Percentiles rank a stretch among this genome's conserved stretches.
Conservation (phyloP, 1,140 invertebrate species). For the Calephelis nemesis region DNA sequence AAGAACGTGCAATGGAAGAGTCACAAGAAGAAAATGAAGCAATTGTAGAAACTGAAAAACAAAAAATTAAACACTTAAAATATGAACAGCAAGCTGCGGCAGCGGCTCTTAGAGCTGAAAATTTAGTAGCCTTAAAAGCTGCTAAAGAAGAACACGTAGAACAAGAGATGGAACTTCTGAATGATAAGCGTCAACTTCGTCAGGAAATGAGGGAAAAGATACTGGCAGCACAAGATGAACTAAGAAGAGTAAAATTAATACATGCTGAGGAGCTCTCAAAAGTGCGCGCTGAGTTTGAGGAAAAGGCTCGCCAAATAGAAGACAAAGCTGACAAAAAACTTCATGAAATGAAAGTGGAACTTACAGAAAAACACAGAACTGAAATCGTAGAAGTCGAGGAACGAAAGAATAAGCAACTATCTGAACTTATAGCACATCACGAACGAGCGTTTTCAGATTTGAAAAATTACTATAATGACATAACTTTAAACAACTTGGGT, state of each 20-base stretch:
- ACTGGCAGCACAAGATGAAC: conserved; percentile 80
- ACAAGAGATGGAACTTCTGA: conserved; percentile 87
- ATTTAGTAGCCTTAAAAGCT: conserved; percentile 68
- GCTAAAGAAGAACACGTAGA: conserved; percentile 81
- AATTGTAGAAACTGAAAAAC: conserved; percentile 92
- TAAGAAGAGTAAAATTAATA: conserved; percentile 64
- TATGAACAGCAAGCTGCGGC: conserved; percentile 94
- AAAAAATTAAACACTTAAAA: conserved; percentile 95
- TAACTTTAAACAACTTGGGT: conserved; percentile 93
- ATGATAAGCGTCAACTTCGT: conserved; percentile 89
- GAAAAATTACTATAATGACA: conserved; percentile 96
- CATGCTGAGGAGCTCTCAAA: conserved; percentile 83
- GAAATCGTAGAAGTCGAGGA: conserved; percentile 94
- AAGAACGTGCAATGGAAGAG: conserved; percentile 93
- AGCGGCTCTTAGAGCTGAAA: conserved; percentile 84
- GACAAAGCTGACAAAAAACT: conserved; percentile 88
- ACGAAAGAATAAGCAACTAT: conserved; percentile 92
- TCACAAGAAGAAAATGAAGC: conserved; percentile 91
- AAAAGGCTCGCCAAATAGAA: conserved; percentile 88
- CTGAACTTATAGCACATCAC: conserved; percentile 89
- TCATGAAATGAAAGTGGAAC: conserved; percentile 84
- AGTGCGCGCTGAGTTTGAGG: conserved; percentile 85
- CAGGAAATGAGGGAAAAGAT: conserved; percentile 87
- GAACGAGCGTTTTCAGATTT: conserved; percentile 92
- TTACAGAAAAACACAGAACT: conserved; percentile 85